Base-by-base conservation (phyloP, 2,888 invertebrate genomes). In the Automeris io region DNA sequence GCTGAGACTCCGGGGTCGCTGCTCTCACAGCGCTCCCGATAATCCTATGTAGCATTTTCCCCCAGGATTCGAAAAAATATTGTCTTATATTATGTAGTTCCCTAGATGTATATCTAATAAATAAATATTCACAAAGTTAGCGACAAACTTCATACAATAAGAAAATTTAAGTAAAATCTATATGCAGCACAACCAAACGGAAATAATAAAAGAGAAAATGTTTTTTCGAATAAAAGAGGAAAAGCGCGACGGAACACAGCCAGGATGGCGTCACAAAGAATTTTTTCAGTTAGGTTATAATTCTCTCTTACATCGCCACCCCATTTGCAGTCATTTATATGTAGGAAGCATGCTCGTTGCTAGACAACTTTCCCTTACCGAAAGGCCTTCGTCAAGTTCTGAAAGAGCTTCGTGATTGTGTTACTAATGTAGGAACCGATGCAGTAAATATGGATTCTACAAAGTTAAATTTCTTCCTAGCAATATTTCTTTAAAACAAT, bases 341-440 rank as follows among this genome's bases (percentile, higher is more conserved):
- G 85, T 70, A 62, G 56, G 65, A 54, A 47, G 56, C 66, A 64
- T 50, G 54, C 49, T 51, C 60, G 60, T 65, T 61, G 58, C 62
- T 57, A 65, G 60, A 57, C 68, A 76, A 76, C 68, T 73, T 81
- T 76, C 70, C 70, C 72, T 71, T 61, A 64, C 69, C 70, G 69
- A 75, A 73, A 78, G 75, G 76, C 77, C 81, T 83, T 82, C 82
- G 77, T 78, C 78, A 80, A 82, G 74, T 83, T 74, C 70, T 71
- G 67, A 69, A 73, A 75, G 74, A 70, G 73, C 47, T 73, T 62
- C 83, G 82, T 83, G 82, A 81, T 73, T 71, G 67, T 59, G 66
- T 70, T 85, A 70, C 74, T 45, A 65, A 82, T 71, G 63, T 57
- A 37, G 29, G 50, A 49, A 43, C 42, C 44, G 49, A 56, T 49